Percentiles rank a stretch among this genome's conserved stretches.
Evolutionary conservation across 2,888 invertebrate species (phyloP).

Genomic region (Eupeodes luniger): DNA sequence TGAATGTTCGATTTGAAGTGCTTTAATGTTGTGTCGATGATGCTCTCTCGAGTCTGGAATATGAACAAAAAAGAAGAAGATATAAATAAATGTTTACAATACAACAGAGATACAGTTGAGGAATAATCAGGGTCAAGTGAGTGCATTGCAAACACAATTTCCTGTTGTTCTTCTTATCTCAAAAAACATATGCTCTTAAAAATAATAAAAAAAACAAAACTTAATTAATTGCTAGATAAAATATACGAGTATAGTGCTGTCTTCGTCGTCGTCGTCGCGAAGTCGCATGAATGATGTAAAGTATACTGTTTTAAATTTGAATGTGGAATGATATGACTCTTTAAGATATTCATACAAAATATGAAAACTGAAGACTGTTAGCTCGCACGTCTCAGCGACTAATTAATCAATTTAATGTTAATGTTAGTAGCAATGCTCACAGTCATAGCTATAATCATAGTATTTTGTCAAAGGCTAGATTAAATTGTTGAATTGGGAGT

Average conservation of each 20-base stretch:
- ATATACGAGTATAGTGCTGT: background rate
- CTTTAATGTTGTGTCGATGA: constrained; percentile 11
- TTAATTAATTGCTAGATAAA: background rate
- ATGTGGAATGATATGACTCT: background rate
- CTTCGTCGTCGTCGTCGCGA: no score
- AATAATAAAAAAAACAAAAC: background rate
- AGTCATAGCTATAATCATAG: background rate
- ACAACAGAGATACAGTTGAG: background rate
- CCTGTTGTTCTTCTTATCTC: constrained; percentile 36
- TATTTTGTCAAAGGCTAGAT: background rate
- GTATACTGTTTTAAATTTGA: background rate
- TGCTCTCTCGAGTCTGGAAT: constrained; percentile 6
- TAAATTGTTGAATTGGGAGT: background rate
- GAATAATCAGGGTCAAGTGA: constrained; percentile 35
- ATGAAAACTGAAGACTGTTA: no score
- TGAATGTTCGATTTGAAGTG: constrained; percentile 14
- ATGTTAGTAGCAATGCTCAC: background rate
- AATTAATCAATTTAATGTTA: constrained; percentile 46
- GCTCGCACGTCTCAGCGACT: background rate
- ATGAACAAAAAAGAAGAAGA: constrained; percentile 15
- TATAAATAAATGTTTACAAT: background rate
- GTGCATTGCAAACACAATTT: constrained; percentile 46
- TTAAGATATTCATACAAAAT: background rate
- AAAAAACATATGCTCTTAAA: constrained; percentile 24
- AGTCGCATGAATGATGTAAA: background rate